Evolutionary conservation across 2,888 invertebrate genomes (phyloP).

Genomic region (Drosophila dives): DNA sequence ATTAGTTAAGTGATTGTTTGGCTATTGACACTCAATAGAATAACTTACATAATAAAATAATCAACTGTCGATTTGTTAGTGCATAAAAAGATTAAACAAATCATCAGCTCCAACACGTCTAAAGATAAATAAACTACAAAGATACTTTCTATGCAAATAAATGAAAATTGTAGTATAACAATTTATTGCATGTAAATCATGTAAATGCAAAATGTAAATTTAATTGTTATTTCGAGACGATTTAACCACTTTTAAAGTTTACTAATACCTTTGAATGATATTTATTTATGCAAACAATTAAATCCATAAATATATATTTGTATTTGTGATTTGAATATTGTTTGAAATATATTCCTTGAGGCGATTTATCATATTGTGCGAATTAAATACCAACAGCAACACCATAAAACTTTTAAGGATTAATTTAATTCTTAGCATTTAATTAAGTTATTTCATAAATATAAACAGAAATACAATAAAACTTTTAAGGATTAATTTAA

Average conservation of each 20-base stretch:
- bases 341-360: neutral
- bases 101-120: neutral
- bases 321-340: neutral
- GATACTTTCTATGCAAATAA: neutral
- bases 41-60: neutral
- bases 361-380: neutral
- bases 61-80: neutral
- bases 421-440: neutral
- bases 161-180: neutral
- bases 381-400: neutral
- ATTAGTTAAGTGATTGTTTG: constrained; percentile 17
- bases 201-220: neutral
- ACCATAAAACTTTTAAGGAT: neutral
- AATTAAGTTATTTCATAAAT: neutral
- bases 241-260: neutral
- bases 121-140: neutral
- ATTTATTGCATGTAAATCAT: neutral
- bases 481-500: neutral
- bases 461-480: neutral
- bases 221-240: neutral
- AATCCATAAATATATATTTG: neutral
- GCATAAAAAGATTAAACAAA: neutral
- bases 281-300: neutral
- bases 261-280: neutral
- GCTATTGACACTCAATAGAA: constrained; percentile 19